Conservation (phyloP, 2,797 vertebrate genomes). For the Pempheris klunzingeri region DNA sequence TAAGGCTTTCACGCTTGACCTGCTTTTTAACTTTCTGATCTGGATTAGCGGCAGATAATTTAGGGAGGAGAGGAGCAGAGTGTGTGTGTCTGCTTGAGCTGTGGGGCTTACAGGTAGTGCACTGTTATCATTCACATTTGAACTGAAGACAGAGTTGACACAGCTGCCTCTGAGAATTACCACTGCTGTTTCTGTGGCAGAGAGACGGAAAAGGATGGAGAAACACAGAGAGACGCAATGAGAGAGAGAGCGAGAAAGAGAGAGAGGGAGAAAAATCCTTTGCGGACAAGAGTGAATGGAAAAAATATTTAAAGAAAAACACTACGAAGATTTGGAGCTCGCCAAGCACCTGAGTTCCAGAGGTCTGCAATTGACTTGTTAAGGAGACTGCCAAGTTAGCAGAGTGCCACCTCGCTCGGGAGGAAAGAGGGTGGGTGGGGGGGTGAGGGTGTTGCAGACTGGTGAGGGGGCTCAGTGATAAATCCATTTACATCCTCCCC, state of each 20-base stretch:
- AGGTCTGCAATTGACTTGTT: slow-evolving; percentile 80
- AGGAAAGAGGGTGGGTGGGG: slow-evolving; percentile 37
- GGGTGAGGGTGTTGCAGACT: slow-evolving; percentile 39
- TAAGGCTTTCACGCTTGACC: slow-evolving; percentile 84
- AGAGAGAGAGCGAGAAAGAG: slow-evolving; percentile 13
- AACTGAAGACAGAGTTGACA: slow-evolving; percentile 74
- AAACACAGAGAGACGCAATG: slow-evolving; percentile 31
- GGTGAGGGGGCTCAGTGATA: slow-evolving; percentile 79
- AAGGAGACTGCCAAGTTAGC: slow-evolving; percentile 82
- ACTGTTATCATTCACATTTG: slow-evolving; percentile 73
- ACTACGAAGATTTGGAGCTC: slow-evolving; percentile 59
- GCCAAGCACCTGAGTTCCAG: slow-evolving; percentile 67
- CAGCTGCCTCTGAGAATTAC: slow-evolving; percentile 68
- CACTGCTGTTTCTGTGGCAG: slow-evolving; percentile 44
- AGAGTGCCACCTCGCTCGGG: slow-evolving; percentile 62
- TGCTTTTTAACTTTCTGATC: slow-evolving; percentile 83
- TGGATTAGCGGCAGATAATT: slow-evolving; percentile 80
- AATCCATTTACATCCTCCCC: slow-evolving; percentile 88
- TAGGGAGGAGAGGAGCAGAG: slow-evolving; percentile 66
- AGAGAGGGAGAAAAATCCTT: slow-evolving; percentile 17
- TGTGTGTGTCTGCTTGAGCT: slow-evolving; percentile 60
- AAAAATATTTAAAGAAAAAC: slow-evolving; percentile 53
- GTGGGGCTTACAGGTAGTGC: slow-evolving; percentile 75
- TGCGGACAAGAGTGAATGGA: slow-evolving; percentile 30
- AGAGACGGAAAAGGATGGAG: slow-evolving; percentile 26